Percentiles rank a stretch among this genome's conserved stretches.
These are phyloP conservation scores for Phthorimaea operculella DNA, from an alignment of 1,140 invertebrate species.

Conservation along the genomic window DNA sequence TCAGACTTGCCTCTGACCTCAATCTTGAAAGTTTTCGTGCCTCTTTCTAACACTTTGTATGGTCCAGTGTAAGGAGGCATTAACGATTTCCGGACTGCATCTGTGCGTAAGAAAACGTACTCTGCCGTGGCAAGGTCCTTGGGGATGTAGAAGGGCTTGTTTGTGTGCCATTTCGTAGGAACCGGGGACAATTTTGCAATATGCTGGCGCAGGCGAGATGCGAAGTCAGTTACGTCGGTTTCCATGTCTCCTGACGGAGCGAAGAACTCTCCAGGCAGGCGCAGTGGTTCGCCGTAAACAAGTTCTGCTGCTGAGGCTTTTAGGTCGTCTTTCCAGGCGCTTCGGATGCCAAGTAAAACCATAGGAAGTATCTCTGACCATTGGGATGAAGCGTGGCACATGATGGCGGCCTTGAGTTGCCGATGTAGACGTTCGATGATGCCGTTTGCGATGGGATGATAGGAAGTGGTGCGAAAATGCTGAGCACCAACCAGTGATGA, in stretches of 20 bases:
- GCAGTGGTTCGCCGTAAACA: constrained; percentile 9
- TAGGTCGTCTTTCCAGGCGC: constrained; percentile 12
- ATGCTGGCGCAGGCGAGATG: constrained; percentile 1
- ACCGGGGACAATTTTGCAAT: constrained; percentile 3
- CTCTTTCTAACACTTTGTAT: constrained; percentile 25
- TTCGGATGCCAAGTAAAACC: constrained; percentile 44
- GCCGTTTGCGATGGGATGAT: constrained; percentile 42
- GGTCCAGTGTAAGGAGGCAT: constrained; percentile 39
- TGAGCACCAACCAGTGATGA: constrained; percentile 13
- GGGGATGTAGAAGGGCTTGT: constrained; percentile 8
- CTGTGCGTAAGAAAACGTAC: constrained; percentile 30
- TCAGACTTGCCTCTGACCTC: constrained; percentile 17
- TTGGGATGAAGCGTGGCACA: constrained; percentile 16
- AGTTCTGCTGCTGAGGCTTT: constrained; percentile 23
- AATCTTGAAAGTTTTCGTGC: constrained; percentile 26
- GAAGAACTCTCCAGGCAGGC: constrained; percentile 34
- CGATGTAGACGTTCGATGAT: constrained; percentile 50
- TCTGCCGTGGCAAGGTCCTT: constrained; percentile 6
- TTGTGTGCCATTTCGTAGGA: constrained; percentile 6
- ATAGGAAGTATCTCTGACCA: constrained; percentile 41
- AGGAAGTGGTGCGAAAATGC: constrained; percentile 36
- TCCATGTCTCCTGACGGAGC: neutral
- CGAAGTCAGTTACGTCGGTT: constrained; percentile 1
- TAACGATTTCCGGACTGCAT: constrained; percentile 21
- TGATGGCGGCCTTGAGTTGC: constrained; percentile 40